Evolutionary conservation across 2,888 invertebrate genomes (phyloP).

Genomic region (Heliconius cydno): DNA sequence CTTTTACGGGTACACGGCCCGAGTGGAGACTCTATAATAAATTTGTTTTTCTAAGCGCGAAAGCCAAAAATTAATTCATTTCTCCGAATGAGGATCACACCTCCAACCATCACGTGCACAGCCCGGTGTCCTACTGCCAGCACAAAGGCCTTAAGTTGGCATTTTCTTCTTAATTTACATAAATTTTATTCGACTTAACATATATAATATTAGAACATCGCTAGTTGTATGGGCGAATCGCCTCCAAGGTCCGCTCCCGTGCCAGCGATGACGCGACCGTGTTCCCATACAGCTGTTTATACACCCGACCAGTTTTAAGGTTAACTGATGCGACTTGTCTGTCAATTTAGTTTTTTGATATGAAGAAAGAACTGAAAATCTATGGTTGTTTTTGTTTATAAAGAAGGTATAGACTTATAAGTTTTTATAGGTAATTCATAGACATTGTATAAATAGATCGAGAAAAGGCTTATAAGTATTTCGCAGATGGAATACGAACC

Average conservation of each 20-base stretch:
- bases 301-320: constrained; percentile 40
- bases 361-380: neutral
- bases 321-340: constrained; percentile 3
- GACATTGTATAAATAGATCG: neutral
- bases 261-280: constrained; percentile 54
- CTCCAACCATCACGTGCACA: too few species aligned
- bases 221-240: constrained; percentile 37
- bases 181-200: too few species aligned
- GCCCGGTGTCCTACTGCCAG: too few species aligned
- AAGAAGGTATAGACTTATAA: too few species aligned
- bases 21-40: too few species aligned
- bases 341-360: neutral
- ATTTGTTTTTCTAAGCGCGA: too few species aligned
- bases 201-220: neutral
- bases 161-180: too few species aligned
- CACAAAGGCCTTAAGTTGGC: too few species aligned
- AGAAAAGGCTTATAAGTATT: neutral
- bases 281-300: constrained; percentile 52
- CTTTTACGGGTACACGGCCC: too few species aligned
- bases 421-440: too few species aligned
- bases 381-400: neutral
- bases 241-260: constrained; percentile 59
- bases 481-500: neutral
- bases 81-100: too few species aligned
- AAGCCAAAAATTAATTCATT: too few species aligned